phyloP scores from a whole-genome alignment of 1,140 invertebrate species.

The Melipona quadrifasciata region DNA sequence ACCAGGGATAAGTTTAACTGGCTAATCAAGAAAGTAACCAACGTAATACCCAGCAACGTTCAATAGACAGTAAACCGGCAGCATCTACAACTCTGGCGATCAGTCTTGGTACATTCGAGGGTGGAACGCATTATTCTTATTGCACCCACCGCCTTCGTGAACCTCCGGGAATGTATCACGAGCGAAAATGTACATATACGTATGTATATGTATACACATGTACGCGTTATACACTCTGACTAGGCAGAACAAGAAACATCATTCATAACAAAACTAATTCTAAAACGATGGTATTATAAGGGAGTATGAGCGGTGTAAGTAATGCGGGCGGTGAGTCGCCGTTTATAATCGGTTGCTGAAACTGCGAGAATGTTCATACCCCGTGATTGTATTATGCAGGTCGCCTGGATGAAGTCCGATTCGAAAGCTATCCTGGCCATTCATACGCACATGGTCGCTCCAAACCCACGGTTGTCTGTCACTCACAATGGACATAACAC shows the following conservation, averaged over 20 bases:
- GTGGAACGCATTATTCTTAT: slow-evolving; percentile 16
- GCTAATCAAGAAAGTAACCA: slow-evolving; percentile 34
- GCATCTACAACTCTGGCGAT: neutral
- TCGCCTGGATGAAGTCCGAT: slow-evolving; percentile 86
- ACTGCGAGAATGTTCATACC: slow-evolving; percentile 38
- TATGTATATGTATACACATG: no score
- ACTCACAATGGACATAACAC: slow-evolving; percentile 95
- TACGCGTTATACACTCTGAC: neutral
- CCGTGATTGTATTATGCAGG: slow-evolving; percentile 57
- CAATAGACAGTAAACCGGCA: slow-evolving; percentile 21
- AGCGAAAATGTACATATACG: no score
- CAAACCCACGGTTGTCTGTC: slow-evolving; percentile 91
- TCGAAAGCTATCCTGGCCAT: slow-evolving; percentile 94
- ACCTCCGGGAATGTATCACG: neutral
- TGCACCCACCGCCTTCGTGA: neutral
- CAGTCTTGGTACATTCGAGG: slow-evolving; percentile 14
- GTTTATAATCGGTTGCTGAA: slow-evolving; percentile 50
- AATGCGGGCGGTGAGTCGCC: slow-evolving; percentile 7
- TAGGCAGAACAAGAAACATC: neutral
- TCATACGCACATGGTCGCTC: slow-evolving; percentile 93
- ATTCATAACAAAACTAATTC: slow-evolving; percentile 30
- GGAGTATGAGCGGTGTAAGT: slow-evolving; percentile 13
- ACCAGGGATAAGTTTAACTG: slow-evolving; percentile 25
- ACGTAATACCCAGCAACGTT: slow-evolving; percentile 1
- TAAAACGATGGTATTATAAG: slow-evolving; percentile 16